Conservation (phyloP, 2,797 vertebrate genomes). For the Gymnothorax javanicus region DNA sequence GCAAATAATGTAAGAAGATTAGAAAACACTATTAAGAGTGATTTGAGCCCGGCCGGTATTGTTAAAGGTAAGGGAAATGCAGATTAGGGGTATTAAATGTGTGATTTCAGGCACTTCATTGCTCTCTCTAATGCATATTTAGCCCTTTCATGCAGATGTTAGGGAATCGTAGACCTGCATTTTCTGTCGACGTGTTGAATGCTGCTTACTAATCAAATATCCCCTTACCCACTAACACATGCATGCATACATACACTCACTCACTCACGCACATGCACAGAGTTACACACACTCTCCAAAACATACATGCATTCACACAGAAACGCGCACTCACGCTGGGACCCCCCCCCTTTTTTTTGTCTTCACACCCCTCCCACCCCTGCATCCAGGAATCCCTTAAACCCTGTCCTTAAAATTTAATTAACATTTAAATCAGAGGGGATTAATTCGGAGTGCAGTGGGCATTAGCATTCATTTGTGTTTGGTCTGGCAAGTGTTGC, state of each 20-base stretch:
- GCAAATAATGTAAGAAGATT: slow-evolving; percentile 23
- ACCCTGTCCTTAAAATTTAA: slow-evolving; percentile 40
- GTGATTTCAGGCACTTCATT: slow-evolving; percentile 13
- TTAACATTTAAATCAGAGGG: slow-evolving; percentile 44
- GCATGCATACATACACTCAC: background rate
- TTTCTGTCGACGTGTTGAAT: slow-evolving; percentile 11
- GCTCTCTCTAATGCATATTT: slow-evolving; percentile 10
- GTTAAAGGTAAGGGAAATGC: slow-evolving; percentile 23
- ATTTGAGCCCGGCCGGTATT: slow-evolving; percentile 8
- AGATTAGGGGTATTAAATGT: slow-evolving; percentile 23
- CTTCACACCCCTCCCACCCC: slow-evolving; percentile 9
- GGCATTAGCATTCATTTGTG: slow-evolving; percentile 39
- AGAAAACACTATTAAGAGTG: slow-evolving; percentile 17
- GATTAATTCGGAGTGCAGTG: slow-evolving; percentile 36
- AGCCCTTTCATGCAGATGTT: background rate
- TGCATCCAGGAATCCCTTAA: slow-evolving; percentile 37
- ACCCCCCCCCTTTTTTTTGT: background rate
- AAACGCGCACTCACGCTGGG: background rate
- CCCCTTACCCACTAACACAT: background rate
- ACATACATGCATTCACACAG: slow-evolving; percentile 4
- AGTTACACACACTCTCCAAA: background rate
- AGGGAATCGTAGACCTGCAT: background rate
- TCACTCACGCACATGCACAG: slow-evolving; percentile 6
- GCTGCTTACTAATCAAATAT: background rate
- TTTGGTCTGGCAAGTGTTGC: slow-evolving; percentile 40